phyloP scores from a whole-genome alignment of 1,140 invertebrate genomes.

The Metaphire vulgaris region DNA sequence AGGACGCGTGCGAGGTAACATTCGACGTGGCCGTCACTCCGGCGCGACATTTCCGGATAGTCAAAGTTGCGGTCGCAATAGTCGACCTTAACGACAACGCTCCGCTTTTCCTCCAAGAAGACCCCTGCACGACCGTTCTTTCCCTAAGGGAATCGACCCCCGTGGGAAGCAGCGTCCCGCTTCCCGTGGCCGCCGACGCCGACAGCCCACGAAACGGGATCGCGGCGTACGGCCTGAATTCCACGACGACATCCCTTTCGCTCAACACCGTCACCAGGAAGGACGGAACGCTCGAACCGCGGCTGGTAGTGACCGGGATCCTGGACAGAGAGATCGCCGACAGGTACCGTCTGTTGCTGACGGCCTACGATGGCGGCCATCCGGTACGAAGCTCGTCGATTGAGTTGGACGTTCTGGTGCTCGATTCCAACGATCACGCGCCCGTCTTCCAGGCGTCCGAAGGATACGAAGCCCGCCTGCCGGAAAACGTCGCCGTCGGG shows the following conservation, averaged over 20 bases:
- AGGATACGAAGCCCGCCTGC: neutral
- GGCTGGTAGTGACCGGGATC: conserved; percentile 12
- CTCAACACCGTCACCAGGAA: conserved; percentile 9
- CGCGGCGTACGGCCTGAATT: conserved; percentile 10
- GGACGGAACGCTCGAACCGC: conserved; percentile 1
- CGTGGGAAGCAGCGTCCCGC: conserved; percentile 15
- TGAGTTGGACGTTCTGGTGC: conserved; percentile 14
- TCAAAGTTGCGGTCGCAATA: conserved; percentile 24
- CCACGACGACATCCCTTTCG: conserved; percentile 6
- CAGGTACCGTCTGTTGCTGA: conserved; percentile 25
- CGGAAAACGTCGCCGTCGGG: neutral
- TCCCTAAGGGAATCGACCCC: conserved; percentile 8
- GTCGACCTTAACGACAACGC: conserved; percentile 28
- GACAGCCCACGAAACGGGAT: conserved; percentile 23
- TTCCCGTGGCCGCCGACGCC: conserved; percentile 14
- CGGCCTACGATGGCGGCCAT: conserved; percentile 22
- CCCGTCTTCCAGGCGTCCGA: conserved; percentile 28
- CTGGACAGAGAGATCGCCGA: conserved; percentile 26
- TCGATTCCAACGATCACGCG: conserved; percentile 25
- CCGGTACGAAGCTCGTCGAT: conserved; percentile 12
- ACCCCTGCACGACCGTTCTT: neutral
- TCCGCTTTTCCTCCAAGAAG: conserved; percentile 19
- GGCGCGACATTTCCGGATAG: conserved; percentile 13
- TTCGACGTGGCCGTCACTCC: conserved; percentile 14
- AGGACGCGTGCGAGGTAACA: neutral